Evolutionary conservation across 2,797 vertebrate genomes (phyloP), one percentile per base, ranked within the genome.

Genomic region (Gobio occitaniae): DNA sequence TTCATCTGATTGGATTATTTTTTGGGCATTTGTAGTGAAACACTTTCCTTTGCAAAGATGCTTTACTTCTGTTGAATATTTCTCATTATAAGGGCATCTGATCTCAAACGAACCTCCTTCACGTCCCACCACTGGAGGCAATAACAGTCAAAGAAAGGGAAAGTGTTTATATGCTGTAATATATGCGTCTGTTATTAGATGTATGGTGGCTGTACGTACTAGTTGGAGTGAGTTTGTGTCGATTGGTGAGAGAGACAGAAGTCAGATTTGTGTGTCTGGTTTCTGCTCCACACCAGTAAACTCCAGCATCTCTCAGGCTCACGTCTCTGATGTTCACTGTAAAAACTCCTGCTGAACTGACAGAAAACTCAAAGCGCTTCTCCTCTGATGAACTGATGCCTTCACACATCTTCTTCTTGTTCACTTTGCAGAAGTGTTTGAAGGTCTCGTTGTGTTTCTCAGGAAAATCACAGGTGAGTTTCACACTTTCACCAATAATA

Each of bases 201-300:
- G 52, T 50, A 1, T 19, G 17, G 16, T 21, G 0, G 0, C 17
- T 32, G 9, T n/a, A 63, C 80, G 44, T 50, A 82, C 80, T 13
- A 10, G 25, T 29, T 29, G 12, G 1, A n/a, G 66, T 82, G 38
- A 74, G 56, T 1, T 63, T 9, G 11, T 80, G 54, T 52, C 47
- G 41, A 29, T 56, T 44, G 69, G 19, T 80, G 54, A 72, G 65
- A 17, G 84, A 50, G 7, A 68, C 38, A 52, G 52, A 83, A 6
- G 32, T 83, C n/a, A 74, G 7, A 61, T 50, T 0, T 7, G 1
- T 50, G 9, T 52, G 1, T 50, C 17, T 80, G 78, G 66, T 80
- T 38, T 80, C 16, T 25, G 9, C 69, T 85, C 56, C 70, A 66
- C 84, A 85, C 84, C 84, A 85, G 84, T 85, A 85, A 19, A 80